Conservation (phyloP, 1,140 invertebrate species). For the Physella acuta region DNA sequence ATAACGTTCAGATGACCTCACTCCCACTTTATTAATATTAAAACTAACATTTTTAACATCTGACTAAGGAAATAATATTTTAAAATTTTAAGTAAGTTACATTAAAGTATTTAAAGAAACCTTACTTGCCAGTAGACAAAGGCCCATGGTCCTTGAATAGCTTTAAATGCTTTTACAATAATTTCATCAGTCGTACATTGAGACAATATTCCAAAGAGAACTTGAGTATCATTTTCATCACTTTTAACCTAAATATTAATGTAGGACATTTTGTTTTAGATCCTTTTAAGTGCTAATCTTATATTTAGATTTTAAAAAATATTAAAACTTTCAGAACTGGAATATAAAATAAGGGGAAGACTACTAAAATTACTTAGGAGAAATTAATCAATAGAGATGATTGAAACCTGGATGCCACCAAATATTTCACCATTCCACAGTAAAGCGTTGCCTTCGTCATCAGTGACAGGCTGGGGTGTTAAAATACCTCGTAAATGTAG, state of each 20-base stretch:
- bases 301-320: neutral
- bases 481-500: slow-evolving; percentile 73
- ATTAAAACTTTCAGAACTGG: no score
- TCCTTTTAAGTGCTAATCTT: neutral
- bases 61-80: no score
- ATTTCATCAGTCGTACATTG: slow-evolving; percentile 45
- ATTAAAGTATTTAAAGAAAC: no score
- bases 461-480: slow-evolving; percentile 67
- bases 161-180: slow-evolving; percentile 61
- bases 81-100: no score
- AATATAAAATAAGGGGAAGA: no score
- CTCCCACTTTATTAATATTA: no score
- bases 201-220: slow-evolving; percentile 41
- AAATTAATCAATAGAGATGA: neutral
- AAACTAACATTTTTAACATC: no score
- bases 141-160: slow-evolving; percentile 79
- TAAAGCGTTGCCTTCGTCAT: slow-evolving; percentile 65
- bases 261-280: no score
- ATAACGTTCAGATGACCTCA: no score
- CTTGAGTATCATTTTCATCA: slow-evolving; percentile 50
- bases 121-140: slow-evolving; percentile 78
- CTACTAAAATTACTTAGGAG: neutral
- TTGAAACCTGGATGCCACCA: slow-evolving; percentile 61
- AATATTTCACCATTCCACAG: slow-evolving; percentile 85
- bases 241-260: slow-evolving; percentile 44